Base-by-base conservation (phyloP, 2,113 vertebrate species). In the Siphamia tubifer region DNA sequence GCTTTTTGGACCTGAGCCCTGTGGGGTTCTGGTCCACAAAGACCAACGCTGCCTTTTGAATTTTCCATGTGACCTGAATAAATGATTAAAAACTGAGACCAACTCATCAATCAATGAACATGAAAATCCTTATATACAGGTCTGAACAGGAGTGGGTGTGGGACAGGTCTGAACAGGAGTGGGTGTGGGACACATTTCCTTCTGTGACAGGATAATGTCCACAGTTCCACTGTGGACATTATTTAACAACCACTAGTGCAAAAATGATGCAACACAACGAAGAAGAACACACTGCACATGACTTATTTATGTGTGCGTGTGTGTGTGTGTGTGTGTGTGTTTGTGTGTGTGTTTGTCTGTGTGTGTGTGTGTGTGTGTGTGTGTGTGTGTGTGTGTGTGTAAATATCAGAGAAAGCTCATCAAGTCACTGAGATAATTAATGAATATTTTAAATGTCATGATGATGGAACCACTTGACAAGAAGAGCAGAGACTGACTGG, bases 381-480 rank as follows among this genome's bases (percentile, higher is more conserved):
- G 42, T 63, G 25, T 36, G 21, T 25, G 27, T 21, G 12, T 16
- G 19, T 32, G 27, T 16, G 32, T 40, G 49, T 63, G 32, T 51
- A 16, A 32, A 64, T 23, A 23, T 66, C 54, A 49, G 43, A 38
- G 68, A 89, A 92, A 87, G 80, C 88, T 93, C 89, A 91, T 92
- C 91, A 92, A 90, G 82, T 88, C 82, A 84, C 82, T 63, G 64
- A 88, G 87, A 88, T 93, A 94, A 94, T 95, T 94, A 94, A 94
- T 92, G 90, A 92, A 93, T 93, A 92, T 91, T 93, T 93, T 93
- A 94, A 93, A 95, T 94, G 93, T 92, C 93, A 94, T 92, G 87
- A 84, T 91, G 92, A 90, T 89, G 88, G 90, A 91, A 81, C 81
- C 87, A 87, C 87, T 92, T 93, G 91, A 93, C 93, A 92, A 54